phyloP scores from a whole-genome alignment of 2,797 vertebrate genomes.

The Phaenicophaeus curvirostris region DNA sequence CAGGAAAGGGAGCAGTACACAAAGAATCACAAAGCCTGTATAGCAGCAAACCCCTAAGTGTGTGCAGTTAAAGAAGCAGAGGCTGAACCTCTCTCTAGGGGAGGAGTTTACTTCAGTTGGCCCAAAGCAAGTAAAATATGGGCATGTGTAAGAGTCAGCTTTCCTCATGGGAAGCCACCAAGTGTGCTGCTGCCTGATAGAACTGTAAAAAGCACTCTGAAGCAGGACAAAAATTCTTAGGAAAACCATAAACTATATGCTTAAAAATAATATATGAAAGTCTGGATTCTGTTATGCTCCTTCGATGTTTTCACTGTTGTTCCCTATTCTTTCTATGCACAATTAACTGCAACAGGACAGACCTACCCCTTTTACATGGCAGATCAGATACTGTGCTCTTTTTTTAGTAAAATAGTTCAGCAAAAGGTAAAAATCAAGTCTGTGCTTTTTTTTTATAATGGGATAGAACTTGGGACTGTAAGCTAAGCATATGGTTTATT shows the following conservation, averaged over 20 bases:
- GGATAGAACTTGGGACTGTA: background rate
- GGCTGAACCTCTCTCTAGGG: background rate
- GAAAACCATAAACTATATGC: background rate
- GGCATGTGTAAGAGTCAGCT: background rate
- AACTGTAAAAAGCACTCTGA: background rate
- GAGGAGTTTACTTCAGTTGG: background rate
- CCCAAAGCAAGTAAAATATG: background rate
- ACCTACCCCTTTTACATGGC: background rate
- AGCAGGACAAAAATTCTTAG: background rate
- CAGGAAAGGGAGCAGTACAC: accelerated
- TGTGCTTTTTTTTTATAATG: background rate
- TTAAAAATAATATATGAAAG: background rate
- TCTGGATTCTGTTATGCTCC: background rate
- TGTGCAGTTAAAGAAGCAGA: background rate
- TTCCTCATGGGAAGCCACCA: background rate
- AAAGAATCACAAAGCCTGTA: background rate
- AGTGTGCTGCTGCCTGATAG: background rate
- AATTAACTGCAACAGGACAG: background rate
- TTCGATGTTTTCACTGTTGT: background rate
- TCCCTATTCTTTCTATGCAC: background rate
- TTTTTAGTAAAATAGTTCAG: background rate
- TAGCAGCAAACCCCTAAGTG: background rate
- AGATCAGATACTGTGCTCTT: background rate
- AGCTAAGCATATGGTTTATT: background rate
- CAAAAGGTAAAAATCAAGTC: background rate